Evolutionary conservation across 2,797 vertebrate species (phyloP).

Genomic region (Arctocebus calabarensis): DNA sequence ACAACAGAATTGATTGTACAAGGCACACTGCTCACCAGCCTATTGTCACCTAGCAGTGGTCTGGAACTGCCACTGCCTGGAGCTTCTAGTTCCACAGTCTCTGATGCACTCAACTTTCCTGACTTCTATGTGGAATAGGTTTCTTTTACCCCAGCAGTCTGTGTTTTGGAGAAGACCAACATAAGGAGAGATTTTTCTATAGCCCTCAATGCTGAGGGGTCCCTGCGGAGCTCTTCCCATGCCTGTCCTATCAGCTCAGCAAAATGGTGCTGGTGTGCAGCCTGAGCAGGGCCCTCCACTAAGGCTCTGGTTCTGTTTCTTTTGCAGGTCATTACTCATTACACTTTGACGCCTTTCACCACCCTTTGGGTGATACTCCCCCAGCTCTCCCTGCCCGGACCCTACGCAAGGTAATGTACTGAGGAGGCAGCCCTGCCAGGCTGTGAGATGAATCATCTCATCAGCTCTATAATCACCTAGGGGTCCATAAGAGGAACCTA

Average conservation of each 20-base stretch:
- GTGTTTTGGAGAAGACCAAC: constrained; percentile 24
- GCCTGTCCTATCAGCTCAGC: background rate
- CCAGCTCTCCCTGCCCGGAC: constrained; percentile 97
- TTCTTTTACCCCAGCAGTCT: constrained; percentile 37
- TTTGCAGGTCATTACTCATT: constrained; percentile 96
- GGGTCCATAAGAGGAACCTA: background rate
- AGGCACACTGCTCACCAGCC: constrained; percentile 58
- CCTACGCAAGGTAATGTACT: constrained; percentile 95
- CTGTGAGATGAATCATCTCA: background rate
- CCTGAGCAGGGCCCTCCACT: background rate
- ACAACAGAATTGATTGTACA: constrained; percentile 57
- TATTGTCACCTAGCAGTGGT: constrained; percentile 66
- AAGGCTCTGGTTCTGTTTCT: constrained; percentile 80
- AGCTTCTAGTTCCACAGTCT: background rate
- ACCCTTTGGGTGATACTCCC: constrained; percentile 95
- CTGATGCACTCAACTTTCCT: background rate
- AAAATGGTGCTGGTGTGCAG: background rate
- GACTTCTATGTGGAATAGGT: background rate
- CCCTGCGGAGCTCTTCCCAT: background rate
- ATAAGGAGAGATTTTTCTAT: constrained; percentile 37
- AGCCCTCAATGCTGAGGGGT: background rate
- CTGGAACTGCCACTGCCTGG: background rate
- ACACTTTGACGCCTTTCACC: constrained; percentile 99
- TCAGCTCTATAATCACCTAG: constrained; percentile 18
- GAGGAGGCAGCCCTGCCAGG: background rate